phyloP scores from a whole-genome alignment of 2,888 invertebrate genomes.

The Idaea aversata region DNA sequence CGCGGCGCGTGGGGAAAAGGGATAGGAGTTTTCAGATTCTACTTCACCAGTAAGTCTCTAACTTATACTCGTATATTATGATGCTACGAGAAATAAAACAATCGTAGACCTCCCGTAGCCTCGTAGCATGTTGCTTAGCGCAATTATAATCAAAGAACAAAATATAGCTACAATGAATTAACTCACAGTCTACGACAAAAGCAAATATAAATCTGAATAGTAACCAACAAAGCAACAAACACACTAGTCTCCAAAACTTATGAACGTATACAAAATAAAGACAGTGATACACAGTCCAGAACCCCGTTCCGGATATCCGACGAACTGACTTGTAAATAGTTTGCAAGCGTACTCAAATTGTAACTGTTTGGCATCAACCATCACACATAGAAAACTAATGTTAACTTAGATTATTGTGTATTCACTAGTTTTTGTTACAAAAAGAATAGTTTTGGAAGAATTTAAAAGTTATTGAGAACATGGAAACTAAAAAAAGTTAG shows the following conservation, averaged over 20 bases:
- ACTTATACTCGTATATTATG: too few species aligned
- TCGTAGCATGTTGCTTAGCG: not conserved
- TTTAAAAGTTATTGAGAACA: too few species aligned
- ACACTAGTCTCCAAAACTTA: slow-evolving; percentile 2
- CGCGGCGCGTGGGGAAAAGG: too few species aligned
- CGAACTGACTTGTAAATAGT: slow-evolving; percentile 17
- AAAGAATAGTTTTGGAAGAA: too few species aligned
- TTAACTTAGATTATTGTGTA: too few species aligned
- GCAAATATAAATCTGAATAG: not conserved
- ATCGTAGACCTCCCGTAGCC: not conserved
- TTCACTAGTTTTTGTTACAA: too few species aligned
- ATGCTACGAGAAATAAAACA: not conserved
- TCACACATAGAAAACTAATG: slow-evolving; percentile 9
- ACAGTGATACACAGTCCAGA: slow-evolving; percentile 10
- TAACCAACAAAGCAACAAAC: not conserved
- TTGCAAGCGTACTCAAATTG: slow-evolving; percentile 10
- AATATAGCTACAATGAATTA: not conserved
- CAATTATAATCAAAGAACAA: not conserved
- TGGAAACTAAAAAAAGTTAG: too few species aligned
- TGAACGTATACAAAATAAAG: slow-evolving; percentile 1
- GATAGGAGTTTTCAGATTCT: too few species aligned
- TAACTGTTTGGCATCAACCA: slow-evolving; percentile 7
- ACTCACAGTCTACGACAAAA: not conserved
- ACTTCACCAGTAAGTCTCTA: too few species aligned
- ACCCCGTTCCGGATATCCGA: slow-evolving; percentile 16